Percentiles rank a stretch among this genome's conserved stretches.
Conservation (phyloP, 2,113 vertebrate species). For the Tragelaphus buxtoni region DNA sequence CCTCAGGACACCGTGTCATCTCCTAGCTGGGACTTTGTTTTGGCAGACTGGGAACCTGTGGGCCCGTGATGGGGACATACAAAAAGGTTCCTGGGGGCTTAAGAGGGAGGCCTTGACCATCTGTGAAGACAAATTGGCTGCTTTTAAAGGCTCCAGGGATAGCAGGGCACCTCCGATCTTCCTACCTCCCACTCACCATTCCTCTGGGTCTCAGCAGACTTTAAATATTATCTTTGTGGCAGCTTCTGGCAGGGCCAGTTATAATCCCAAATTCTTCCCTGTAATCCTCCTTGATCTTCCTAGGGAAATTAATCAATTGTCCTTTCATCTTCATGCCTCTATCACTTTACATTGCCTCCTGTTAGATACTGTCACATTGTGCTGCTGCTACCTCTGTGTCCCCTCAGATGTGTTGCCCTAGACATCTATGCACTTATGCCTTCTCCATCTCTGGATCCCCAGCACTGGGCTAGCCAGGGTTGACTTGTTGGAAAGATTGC, state of each 20-base stretch:
- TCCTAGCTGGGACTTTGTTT: not conserved
- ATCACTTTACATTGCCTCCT: not conserved
- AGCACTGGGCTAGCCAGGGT: not conserved
- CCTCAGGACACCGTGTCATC: accelerated
- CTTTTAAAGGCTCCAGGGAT: not conserved
- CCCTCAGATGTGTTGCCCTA: no score
- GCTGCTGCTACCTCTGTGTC: accelerated
- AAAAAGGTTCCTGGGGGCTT: not conserved
- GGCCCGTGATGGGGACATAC: not conserved
- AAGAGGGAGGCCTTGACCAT: not conserved
- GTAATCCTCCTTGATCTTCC: not conserved
- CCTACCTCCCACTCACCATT: not conserved
- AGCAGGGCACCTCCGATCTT: not conserved
- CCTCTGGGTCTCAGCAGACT: not conserved
- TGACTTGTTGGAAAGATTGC: not conserved
- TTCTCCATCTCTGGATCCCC: not conserved
- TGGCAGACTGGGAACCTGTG: not conserved
- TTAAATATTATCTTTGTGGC: not conserved
- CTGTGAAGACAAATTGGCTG: not conserved
- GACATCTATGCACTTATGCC: accelerated
- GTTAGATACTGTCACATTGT: no score
- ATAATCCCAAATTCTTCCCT: not conserved
- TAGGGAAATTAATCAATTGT: not conserved
- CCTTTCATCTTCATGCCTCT: not conserved
- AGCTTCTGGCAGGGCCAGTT: not conserved